Evolutionary conservation across 1,140 invertebrate species (phyloP), one percentile per base, ranked within the genome.

Genomic region (Brachionus koreanus): DNA sequence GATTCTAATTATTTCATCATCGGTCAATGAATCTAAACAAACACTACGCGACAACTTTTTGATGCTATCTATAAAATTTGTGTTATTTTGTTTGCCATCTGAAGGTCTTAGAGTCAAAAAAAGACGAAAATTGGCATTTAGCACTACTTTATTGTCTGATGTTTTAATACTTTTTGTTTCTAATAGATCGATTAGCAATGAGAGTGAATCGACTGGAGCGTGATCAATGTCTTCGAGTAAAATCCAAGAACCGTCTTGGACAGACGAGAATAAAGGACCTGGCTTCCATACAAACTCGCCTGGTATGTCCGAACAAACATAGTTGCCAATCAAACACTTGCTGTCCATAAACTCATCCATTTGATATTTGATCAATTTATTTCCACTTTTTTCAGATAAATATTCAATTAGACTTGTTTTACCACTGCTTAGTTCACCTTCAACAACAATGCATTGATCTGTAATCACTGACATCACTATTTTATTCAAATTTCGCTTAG

Each of bases 271-370:
- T 49, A 89, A 83, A 5, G 86, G 92, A 52, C 97, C 97, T 6
- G 96, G 92, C 84, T 94, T 92, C 97, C 97, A 99, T 35, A 96
- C 88, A 90, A 99, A 99, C 89, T 99, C 94, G 43, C 97, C 97
- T 4, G 96, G 96, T 42, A 97, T 91, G 86, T 98, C 95, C 0
- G 97, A 97, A 87, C 97, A 98, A 84, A 93, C 91, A 89, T 99
- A 98, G 33, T 94, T 94, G 5, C 97, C 97, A 10, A 99, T 88
- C 13, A 99, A 87, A 90, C 95, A 93, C 89, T 97, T 95, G 69
- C 94, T 94, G 87, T 99, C 97, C n/a, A 95, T 96, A 88, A 99
- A 95, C 89, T 99, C 96, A 3, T 96, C 95, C 5, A 99, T 89
- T 86, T 99, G 97, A 35, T 99, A 92, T 88, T 94, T 94, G 61